Conservation (phyloP, 2,113 vertebrate genomes). For the Sinocyclocheilus grahami region DNA sequence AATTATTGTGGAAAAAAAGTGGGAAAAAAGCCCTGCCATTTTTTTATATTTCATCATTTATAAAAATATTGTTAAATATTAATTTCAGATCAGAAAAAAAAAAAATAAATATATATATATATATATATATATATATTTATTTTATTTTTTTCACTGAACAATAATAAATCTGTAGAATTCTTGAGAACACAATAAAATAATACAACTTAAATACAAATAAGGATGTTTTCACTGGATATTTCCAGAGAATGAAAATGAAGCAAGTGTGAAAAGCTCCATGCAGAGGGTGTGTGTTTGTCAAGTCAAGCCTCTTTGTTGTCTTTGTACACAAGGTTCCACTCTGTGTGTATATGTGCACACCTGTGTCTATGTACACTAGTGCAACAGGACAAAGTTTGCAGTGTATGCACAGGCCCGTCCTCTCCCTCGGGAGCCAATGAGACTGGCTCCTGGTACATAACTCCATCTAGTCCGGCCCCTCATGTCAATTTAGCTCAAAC, state of each 20-base stretch:
- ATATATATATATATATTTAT: no score
- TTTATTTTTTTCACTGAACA: background rate
- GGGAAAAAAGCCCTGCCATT: no score
- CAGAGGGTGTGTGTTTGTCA: constrained; percentile 5
- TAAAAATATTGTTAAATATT: no score
- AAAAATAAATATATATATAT: no score
- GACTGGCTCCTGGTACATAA: constrained; percentile 74
- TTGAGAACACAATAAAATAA: background rate
- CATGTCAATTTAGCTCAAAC: constrained; percentile 67
- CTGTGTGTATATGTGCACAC: background rate
- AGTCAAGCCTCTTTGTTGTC: constrained; percentile 64
- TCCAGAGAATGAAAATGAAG: background rate
- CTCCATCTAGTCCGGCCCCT: constrained; percentile 65
- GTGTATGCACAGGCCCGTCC: constrained; percentile 61
- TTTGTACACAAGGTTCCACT: constrained; percentile 26
- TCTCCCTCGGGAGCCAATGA: constrained; percentile 75
- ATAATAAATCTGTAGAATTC: background rate
- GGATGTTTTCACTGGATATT: background rate
- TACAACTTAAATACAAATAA: background rate
- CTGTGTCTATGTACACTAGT: constrained; percentile 53
- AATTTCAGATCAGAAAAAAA: no score
- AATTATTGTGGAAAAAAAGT: no score
- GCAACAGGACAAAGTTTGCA: constrained; percentile 71
- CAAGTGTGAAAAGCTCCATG: no score
- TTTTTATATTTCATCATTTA: no score